Evolutionary conservation across 2,113 vertebrate genomes (phyloP), one percentile per base, ranked within the genome.

Genomic region (Antennarius striatus): DNA sequence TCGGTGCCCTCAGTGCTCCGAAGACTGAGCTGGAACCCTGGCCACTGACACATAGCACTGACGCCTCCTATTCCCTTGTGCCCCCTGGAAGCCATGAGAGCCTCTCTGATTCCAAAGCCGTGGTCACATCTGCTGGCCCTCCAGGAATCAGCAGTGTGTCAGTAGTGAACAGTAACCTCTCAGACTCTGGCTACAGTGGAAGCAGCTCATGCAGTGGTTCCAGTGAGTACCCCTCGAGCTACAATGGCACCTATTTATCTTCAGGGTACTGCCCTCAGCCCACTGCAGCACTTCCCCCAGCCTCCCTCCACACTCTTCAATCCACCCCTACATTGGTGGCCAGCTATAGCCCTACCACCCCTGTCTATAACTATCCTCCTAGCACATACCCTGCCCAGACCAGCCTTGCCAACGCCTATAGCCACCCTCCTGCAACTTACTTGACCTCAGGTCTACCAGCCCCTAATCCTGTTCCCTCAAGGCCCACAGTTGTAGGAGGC

Each of bases 11-110:
- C 45, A 95, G 91, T 0, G 94, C 93, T 15, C 96, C 90, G 77
- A 98, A 98, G 67, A 93, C 91, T 3, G 96, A 98, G 4, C 83
- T 94, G 5, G 96, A 98, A 65, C 89, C 96, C 43, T 99, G 97
- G 97, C 89, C 93, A 0, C 90, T 93, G 73, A 77, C 91, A 0
- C 94, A 95, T 49, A 79, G 87, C 79, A 88, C 95, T 0, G 96
- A 98, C 0, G 83, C 92, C 0, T 56, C 93, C 42, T 98, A 96
- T 75, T 75, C 95, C 3, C 80, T 96, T 74, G 86, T 83, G 40
- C 81, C 91, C 77, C 91, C 76, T 56, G 94, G 64, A 83, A 86
- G 95, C 59, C 95, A 95, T 10, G 96, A 99, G 4, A 87, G 92
- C 59, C 93, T 96, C 15, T 53, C 93, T 0, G 91, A 92, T 1